Base-by-base conservation (phyloP, 2,888 invertebrate genomes). In the Synergus itoensis region DNA sequence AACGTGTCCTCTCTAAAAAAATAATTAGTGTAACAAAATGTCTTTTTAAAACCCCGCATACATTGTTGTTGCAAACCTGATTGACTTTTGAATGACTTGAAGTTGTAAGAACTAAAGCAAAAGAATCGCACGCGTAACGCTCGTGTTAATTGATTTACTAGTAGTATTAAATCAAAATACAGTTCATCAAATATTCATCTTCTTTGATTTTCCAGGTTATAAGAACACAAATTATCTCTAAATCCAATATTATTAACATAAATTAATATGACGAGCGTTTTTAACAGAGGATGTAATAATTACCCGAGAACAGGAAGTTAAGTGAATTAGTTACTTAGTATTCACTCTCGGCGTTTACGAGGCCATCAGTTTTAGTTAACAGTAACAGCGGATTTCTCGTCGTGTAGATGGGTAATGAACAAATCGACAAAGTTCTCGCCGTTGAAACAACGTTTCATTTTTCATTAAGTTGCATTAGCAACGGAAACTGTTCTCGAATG, bases 401-500 rank as follows among this genome's bases (percentile, higher is more conserved):
- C 43, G 43, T 65, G 43, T 64, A 64, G 63, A 64, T 65, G 43
- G 18, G 41, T 67, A 67, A 67, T 67, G 28, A 45, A 67, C 21
- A 45, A 67, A 48, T 67, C 45, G 67, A 67, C 67, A 67, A 67
- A 67, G 45, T 67, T 67, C 45, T 67, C 43, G 45, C 67, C 14
- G 45, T 45, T 67, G 45, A 67, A 45, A 16, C 14, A 67, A 67
- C 45, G 28, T 45, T 67, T 67, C 67, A 67, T 67, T 45, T 67
- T 43, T 67, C 28, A 67, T 67, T 67, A 67, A 67, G 21, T 67
- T 67, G 45, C 45, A 67, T 67, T 67, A 67, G 67, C 45, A 67
- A 67, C 67, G 67, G 67, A 45, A 67, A 67, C 21, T 67, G 67
- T 67, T 67, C 45, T 67, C 67, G 43, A 67, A 45, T 67, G 21